Evolutionary conservation across 2,113 vertebrate genomes (phyloP), one percentile per base, ranked within the genome.

Genomic region (Origma solitaria): DNA sequence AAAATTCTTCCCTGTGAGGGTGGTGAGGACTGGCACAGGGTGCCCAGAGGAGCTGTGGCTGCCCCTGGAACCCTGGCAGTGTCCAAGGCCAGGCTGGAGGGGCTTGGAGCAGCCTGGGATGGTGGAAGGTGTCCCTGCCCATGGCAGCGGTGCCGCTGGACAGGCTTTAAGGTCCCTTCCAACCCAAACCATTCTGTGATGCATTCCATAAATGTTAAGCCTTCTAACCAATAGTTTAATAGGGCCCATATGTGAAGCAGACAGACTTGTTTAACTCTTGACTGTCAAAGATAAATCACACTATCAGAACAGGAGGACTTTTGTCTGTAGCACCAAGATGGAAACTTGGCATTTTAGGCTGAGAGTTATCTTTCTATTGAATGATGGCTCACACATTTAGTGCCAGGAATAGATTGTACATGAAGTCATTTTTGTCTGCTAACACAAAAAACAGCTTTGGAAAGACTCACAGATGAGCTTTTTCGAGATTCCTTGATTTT

Each of bases 381-480:
- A 61, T 53, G 66, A 61, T 44, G 27, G 45, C 47, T 91, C n/a
- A 86, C 18, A 33, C 15, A n/a, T 68, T 64, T 45, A 76, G 40
- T 69, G 38, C 73, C 91, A 86, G 62, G 86, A 90, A 68, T 45
- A 79, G 42, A 42, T 80, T 57, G 23, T 38, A 49, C 18, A 33
- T 77, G 13, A 91, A 92, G 60, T 65, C 3, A 62, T 73, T 88
- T 90, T 71, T 69, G 25, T 61, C 68, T 88, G 76, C 45, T 91
- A 64, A 57, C 72, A 50, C 22, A 56, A 79, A 72, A 86, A 88
- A 10, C 49, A 87, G 64, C 64, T 72, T 72, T 76, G 33, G 70
- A 69, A 56, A 77, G 42, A 40, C 37, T 77, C 38, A 20, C 4
- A 20, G 44, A 50, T 77, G 49, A 92, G 54, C 27, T 60, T 88